Percentiles rank a stretch among this genome's conserved stretches.
Evolutionary conservation across 2,888 invertebrate species (phyloP).

Genomic region (Lymantria monacha): DNA sequence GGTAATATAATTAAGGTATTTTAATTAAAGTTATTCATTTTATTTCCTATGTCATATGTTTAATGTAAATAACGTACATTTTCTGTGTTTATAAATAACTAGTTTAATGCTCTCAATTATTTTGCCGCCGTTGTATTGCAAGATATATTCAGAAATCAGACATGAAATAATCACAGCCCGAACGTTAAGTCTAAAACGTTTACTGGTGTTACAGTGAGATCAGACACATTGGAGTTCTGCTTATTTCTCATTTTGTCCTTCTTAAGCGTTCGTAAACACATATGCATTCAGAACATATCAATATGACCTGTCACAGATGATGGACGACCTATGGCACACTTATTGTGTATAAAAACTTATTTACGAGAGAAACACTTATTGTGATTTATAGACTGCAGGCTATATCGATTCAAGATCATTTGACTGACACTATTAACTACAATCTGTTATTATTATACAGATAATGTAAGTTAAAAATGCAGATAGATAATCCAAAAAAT

Average conservation of each 20-base stretch:
- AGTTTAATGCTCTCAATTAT: constrained; percentile 11
- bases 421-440: too few species aligned
- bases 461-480: too few species aligned
- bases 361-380: too few species aligned
- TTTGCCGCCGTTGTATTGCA: constrained; percentile 17
- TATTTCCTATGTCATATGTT: background rate
- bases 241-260: constrained; percentile 37
- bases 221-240: constrained; percentile 52
- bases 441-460: too few species aligned
- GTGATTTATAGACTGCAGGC: too few species aligned
- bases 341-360: too few species aligned
- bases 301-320: constrained; percentile 2
- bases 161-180: constrained; percentile 59
- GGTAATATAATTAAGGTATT: constrained; percentile 11
- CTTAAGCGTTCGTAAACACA: background rate
- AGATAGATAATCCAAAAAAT: too few species aligned
- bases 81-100: background rate
- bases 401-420: too few species aligned
- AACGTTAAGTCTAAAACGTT: constrained; percentile 44
- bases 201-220: constrained; percentile 56
- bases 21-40: background rate
- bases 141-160: constrained; percentile 32
- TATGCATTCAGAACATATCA: background rate
- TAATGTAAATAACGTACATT: too few species aligned
- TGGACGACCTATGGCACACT: constrained; percentile 22